Evolutionary conservation across 2,113 vertebrate species (phyloP).

Genomic region (Myotis yumanensis): DNA sequence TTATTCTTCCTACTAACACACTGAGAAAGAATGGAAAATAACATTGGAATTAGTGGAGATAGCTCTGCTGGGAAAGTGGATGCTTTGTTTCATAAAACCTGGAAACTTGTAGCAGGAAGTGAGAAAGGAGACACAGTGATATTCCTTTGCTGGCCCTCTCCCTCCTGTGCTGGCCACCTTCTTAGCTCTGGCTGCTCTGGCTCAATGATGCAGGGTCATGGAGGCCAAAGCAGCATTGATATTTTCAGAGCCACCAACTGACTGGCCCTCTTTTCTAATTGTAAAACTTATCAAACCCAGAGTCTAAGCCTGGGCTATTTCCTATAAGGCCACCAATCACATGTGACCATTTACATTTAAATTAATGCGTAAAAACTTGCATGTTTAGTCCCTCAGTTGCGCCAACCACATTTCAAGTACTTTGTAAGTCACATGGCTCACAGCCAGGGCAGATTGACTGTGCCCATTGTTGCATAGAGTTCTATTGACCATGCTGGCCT

Average conservation of each 20-base stretch:
- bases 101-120: neutral
- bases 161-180: neutral
- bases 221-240: neutral
- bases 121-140: neutral
- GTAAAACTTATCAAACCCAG: neutral
- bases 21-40: neutral
- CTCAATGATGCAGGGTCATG: neutral
- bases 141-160: neutral
- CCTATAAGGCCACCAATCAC: neutral
- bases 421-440: neutral
- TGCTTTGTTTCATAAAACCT: neutral
- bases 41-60: neutral
- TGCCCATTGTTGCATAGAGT: neutral
- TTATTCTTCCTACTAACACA: neutral
- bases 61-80: neutral
- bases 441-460: neutral
- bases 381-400: neutral
- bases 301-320: neutral
- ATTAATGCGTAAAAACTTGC: neutral
- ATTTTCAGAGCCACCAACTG: neutral
- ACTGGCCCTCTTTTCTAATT: neutral
- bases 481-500: neutral
- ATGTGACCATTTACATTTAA: neutral
- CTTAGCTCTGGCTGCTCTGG: neutral
- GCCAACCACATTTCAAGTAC: neutral